phyloP scores from a whole-genome alignment of 2,888 invertebrate genomes.

The Stenchaetothrips biformis region DNA sequence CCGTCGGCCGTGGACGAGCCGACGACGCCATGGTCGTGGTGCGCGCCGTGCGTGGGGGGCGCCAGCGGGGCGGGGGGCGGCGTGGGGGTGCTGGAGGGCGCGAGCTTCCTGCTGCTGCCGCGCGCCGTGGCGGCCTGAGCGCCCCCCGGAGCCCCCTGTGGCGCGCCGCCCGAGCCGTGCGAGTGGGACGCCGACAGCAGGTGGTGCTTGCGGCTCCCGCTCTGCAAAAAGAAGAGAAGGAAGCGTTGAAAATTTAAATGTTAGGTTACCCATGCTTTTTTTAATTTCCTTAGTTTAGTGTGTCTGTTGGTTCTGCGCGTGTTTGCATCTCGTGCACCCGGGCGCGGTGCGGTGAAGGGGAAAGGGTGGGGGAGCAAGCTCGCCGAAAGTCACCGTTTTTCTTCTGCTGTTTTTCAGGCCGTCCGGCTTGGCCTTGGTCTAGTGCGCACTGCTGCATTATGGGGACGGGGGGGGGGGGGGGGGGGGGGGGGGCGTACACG shows the following conservation, averaged over 20 bases:
- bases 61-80: neutral
- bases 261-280: too few relatives aligned
- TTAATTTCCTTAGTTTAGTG: too few relatives aligned
- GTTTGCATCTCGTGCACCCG: too few relatives aligned
- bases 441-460: too few relatives aligned
- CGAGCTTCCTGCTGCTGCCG: neutral
- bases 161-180: neutral
- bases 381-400: too few relatives aligned
- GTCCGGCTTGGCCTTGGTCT: too few relatives aligned
- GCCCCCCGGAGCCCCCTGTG: neutral
- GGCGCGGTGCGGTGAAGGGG: too few relatives aligned
- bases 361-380: too few relatives aligned
- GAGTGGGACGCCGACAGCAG: conserved; percentile 8
- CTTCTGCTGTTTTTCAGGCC: too few relatives aligned
- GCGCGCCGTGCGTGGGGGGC: neutral
- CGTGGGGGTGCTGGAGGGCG: neutral
- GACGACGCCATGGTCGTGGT: conserved; percentile 13
- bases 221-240: neutral
- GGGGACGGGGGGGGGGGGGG: neutral
- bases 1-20: conserved; percentile 16
- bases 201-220: conserved; percentile 14
- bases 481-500: too few relatives aligned
- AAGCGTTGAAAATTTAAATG: neutral
- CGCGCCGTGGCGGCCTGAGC: neutral
- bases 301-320: too few relatives aligned